Evolutionary conservation across 2,113 vertebrate genomes (phyloP).

Genomic region (Rousettus leschenaultii): DNA sequence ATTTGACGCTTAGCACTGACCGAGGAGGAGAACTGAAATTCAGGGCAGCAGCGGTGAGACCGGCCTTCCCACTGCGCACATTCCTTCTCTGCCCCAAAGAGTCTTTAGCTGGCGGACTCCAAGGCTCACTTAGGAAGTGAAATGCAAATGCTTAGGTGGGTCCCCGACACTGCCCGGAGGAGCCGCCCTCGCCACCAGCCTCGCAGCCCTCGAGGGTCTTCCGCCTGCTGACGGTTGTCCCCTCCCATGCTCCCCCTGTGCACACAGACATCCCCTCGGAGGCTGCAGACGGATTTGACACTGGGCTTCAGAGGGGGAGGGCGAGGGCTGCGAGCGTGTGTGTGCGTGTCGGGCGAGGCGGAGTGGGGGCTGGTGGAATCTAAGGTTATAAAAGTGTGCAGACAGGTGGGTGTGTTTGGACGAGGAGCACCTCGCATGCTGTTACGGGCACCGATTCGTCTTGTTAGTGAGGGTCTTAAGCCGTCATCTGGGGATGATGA

Average conservation of each 20-base stretch:
- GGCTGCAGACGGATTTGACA: too few species aligned
- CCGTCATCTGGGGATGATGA: not conserved
- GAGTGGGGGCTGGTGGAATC: too few species aligned
- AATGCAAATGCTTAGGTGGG: not conserved
- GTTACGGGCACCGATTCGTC: not conserved
- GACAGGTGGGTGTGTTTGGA: not conserved
- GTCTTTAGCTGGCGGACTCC: not conserved
- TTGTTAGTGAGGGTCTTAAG: too few species aligned
- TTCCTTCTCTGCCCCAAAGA: not conserved
- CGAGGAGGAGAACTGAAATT: not conserved
- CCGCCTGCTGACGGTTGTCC: not conserved
- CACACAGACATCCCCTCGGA: not conserved
- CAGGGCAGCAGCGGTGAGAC: not conserved
- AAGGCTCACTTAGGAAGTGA: not conserved
- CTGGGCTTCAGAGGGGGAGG: not conserved
- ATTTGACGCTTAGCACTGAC: not conserved
- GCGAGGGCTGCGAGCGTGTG: not conserved
- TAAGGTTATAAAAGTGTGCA: not conserved
- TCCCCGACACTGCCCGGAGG: not conserved
- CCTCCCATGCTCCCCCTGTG: not conserved
- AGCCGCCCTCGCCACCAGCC: not conserved
- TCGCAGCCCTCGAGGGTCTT: not conserved
- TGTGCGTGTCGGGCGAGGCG: fast-evolving
- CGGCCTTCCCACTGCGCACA: not conserved
- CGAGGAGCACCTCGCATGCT: too few species aligned